phyloP scores from a whole-genome alignment of 2,113 vertebrate genomes.

The Gadus chalcogrammus region DNA sequence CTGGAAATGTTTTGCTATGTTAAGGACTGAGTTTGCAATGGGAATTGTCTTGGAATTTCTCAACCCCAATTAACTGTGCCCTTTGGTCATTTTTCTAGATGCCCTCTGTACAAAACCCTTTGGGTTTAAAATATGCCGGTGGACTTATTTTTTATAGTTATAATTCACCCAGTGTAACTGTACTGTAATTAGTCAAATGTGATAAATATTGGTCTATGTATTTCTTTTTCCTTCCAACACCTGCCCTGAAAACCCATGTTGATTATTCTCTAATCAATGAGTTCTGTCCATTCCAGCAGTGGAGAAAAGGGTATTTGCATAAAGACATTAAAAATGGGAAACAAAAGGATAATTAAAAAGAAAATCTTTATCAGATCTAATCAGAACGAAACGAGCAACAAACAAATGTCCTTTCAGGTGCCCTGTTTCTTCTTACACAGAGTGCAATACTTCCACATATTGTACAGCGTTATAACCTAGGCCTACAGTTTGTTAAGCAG shows the following conservation, averaged over 20 bases:
- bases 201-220: constrained; percentile 68
- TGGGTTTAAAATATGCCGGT: constrained; percentile 52
- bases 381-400: constrained; percentile 19
- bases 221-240: constrained; percentile 43
- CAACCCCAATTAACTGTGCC: constrained; percentile 64
- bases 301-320: constrained; percentile 36
- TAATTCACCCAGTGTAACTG: constrained; percentile 62
- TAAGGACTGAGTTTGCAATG: constrained; percentile 58
- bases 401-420: constrained; percentile 10
- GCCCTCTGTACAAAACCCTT: constrained; percentile 53
- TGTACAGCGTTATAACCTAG: constrained; percentile 58
- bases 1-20: constrained; percentile 65
- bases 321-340: constrained; percentile 38
- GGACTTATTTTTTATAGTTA: constrained; percentile 70
- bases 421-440: constrained; percentile 36
- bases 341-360: constrained; percentile 27
- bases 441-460: constrained; percentile 40
- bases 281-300: constrained; percentile 51
- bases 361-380: constrained; percentile 23
- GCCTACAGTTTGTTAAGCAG: constrained; percentile 54
- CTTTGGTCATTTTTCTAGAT: constrained; percentile 65
- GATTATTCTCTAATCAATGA: constrained; percentile 57
- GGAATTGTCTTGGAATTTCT: constrained; percentile 61
- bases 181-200: constrained; percentile 72
- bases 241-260: constrained; percentile 48